Conservation (phyloP, 1,140 invertebrate genomes). For the Zaprionus inermis region DNA sequence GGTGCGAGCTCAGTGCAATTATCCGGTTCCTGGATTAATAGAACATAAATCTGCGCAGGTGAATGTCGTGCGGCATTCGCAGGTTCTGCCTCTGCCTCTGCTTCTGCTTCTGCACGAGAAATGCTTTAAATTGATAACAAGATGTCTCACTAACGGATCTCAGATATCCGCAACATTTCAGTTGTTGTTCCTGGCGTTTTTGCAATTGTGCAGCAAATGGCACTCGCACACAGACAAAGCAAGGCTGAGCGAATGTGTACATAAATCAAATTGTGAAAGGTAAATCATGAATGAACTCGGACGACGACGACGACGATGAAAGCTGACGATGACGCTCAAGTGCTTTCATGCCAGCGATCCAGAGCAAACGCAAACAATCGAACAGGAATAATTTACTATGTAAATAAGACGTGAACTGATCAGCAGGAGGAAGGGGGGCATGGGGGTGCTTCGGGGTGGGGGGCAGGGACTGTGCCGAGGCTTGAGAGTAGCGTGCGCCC, state of each 20-base stretch:
- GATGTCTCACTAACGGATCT: slow-evolving; percentile 41
- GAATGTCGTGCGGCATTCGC: not conserved
- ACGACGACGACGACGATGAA: slow-evolving; percentile 48
- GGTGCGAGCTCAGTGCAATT: slow-evolving; percentile 55
- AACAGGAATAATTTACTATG: slow-evolving; percentile 83
- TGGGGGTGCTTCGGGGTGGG: too few species aligned
- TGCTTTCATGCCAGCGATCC: slow-evolving; percentile 78
- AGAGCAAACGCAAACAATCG: slow-evolving; percentile 81
- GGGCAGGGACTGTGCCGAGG: not conserved
- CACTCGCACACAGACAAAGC: slow-evolving; percentile 17
- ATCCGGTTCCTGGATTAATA: slow-evolving; percentile 42
- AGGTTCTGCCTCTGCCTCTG: not conserved
- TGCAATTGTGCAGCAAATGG: slow-evolving; percentile 6
- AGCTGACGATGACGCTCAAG: slow-evolving; percentile 78
- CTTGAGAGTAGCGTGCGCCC: slow-evolving; percentile 77
- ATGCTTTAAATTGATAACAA: slow-evolving; percentile 30
- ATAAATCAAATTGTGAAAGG: slow-evolving; percentile 73
- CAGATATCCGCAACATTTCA: slow-evolving; percentile 17
- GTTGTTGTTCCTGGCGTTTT: not conserved
- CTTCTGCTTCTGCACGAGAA: slow-evolving; percentile 4
- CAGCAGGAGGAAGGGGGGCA: not conserved
- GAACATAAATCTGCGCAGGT: slow-evolving; percentile 41
- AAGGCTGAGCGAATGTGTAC: not conserved
- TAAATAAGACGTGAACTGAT: slow-evolving; percentile 67
- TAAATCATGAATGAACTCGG: slow-evolving; percentile 73